Evolutionary conservation across 2,888 invertebrate species (phyloP).

Genomic region (Pristionchus entomophagus): DNA sequence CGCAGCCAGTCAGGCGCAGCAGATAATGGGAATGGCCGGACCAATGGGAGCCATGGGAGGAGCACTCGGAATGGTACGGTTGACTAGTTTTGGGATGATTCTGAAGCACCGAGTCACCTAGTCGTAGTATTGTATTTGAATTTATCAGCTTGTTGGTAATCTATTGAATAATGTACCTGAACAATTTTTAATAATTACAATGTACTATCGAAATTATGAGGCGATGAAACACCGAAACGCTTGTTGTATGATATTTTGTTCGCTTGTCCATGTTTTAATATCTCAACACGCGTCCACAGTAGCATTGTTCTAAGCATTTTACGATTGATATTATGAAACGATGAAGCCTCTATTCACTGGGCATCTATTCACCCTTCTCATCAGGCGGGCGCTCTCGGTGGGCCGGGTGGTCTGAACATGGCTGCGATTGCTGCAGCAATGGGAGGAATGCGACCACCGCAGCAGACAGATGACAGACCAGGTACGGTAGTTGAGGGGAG

Average conservation of each 20-base stretch:
- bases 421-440: conserved; percentile 22
- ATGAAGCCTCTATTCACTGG: neutral
- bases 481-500: conserved; percentile 13
- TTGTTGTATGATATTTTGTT: too few relatives aligned
- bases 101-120: too few relatives aligned
- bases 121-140: too few relatives aligned
- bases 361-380: neutral
- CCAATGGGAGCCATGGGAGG: conserved; percentile 35
- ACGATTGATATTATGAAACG: neutral
- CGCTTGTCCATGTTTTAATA: too few relatives aligned
- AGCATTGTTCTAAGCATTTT: too few relatives aligned
- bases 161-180: too few relatives aligned
- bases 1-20: conserved; percentile 33
- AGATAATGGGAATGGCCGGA: conserved; percentile 33
- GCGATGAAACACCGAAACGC: neutral
- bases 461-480: conserved; percentile 12
- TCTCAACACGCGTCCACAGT: too few relatives aligned
- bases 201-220: neutral
- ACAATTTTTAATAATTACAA: too few relatives aligned
- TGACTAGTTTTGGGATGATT: neutral
- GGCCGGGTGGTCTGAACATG: conserved; percentile 41
- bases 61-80: conserved; percentile 5
- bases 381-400: conserved; percentile 37
- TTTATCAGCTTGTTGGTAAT: too few relatives aligned
- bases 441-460: conserved; percentile 27